Base-by-base conservation (phyloP, 2,113 vertebrate genomes). In the Taxidea taxus region DNA sequence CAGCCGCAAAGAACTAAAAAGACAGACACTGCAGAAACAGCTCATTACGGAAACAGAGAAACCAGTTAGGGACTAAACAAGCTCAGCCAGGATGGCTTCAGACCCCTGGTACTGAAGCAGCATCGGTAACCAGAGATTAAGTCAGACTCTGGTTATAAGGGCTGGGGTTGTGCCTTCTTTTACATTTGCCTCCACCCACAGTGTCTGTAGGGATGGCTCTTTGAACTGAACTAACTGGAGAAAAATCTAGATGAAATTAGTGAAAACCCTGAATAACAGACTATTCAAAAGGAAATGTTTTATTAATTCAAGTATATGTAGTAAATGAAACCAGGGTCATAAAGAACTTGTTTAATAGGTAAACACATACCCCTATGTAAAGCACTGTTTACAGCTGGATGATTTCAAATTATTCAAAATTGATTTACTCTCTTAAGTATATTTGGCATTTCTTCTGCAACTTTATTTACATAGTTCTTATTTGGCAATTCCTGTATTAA, bases 331-430 rank as follows among this genome's bases (percentile, higher is more conserved):
- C 60, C 56, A 96, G 58, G 16, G n/a, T 84, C 62, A 84, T 66
- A 96, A 94, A 64, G 39, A 70, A 92, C 37, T 81, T 90, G 39
- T 34, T 90, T 77, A 74, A 80, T 37, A 95, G 58, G 75, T 91
- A 86, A 96, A 81, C 56, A 74, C 25, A 86, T 58, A 88, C 54
- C 13, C 44, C 16, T 85, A 81, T 37, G 83, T 74, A 90, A 93
- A 96, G 39, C 42, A 91, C 18, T 92, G n/a, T 62, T 96, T 75
- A 89, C 68, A 77, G 31, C 49, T 56, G 68, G 94, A 91, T 86
- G 42, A 91, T 90, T 94, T 97, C 51, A 86, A 77, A 83, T 21
- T 80, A 94, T 91, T 86, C 60, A 96, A 97, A 86, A 94, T 66
- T n/a, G 39, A 81, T 70, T 96, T 96, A 92, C 54, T 93, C 20